Evolutionary conservation across 2,113 vertebrate genomes (phyloP), one percentile per base, ranked within the genome.

Genomic region (Chrysochloris asiatica): DNA sequence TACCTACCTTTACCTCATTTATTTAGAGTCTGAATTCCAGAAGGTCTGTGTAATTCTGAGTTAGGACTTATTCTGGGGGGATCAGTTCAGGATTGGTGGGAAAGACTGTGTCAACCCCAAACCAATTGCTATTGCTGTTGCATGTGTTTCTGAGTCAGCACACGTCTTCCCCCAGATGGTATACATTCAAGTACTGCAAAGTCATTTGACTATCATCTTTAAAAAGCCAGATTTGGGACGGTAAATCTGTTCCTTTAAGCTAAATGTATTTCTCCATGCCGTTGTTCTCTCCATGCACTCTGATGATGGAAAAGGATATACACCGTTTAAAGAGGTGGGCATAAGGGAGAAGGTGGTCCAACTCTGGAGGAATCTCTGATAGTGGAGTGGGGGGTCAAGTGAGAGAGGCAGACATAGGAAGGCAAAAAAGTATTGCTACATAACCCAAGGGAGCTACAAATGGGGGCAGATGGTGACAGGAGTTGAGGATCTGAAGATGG

Each of bases 101-200:
- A 63, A 90, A 24, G 59, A 83, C 56, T 1, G 47, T 83, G 93
- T 83, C 89, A 93, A 86, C 90, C 92, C 88, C 86, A 86, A 88
- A 90, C 93, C 72, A 80, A 77, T 92, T 80, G 83, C 83, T 22
- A 1, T 86, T 43, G 85, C 94, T 75, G 72, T 86, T 95, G 72
- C 92, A 86, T 93, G 92, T 92, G 90, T 95, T 96, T 96, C 96
- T 96, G 93, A 96, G 95, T 95, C 92, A 90, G 95, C 93, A 91
- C 95, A 95, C 96, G 96, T 78, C 95, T 95, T 87, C 86, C 92
- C 86, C 82, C 96, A 96, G 96, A 96, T 96, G 96, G 94, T 88
- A 88, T 88, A 85, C 96, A 95, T 95, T 96, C 91, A 90, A 88
- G 94, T 93, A 96, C 67, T 95, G 96, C 92, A 95, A 93, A 96